phyloP scores from a whole-genome alignment of 1,140 invertebrate species.

The Leptinotarsa lineolata region DNA sequence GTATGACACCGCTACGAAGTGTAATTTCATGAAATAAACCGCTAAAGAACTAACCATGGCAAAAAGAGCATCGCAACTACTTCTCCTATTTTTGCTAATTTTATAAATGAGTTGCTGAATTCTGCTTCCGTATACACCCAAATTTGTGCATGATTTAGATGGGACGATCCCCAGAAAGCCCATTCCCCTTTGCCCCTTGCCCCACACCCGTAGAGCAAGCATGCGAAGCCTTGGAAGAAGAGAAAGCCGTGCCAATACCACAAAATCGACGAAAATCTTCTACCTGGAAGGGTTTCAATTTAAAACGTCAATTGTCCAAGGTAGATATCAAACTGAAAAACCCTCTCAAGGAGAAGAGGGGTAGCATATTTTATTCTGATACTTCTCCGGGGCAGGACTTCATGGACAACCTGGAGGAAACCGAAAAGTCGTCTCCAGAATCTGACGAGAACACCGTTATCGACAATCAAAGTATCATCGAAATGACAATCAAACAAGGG shows the following conservation, averaged over 20 bases:
- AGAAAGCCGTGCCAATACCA: constrained; percentile 43
- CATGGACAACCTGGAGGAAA: constrained; percentile 42
- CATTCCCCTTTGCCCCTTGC: constrained; percentile 50
- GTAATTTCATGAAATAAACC: not conserved
- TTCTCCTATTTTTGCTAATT: constrained; percentile 15
- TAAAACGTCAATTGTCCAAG: constrained; percentile 79
- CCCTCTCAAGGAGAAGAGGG: constrained; percentile 52
- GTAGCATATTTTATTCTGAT: constrained; percentile 53
- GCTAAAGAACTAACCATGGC: constrained; percentile 10
- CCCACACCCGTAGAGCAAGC: constrained; percentile 54
- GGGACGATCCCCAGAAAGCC: constrained; percentile 53
- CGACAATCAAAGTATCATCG: constrained; percentile 41
- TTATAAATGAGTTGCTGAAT: constrained; percentile 20
- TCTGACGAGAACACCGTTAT: constrained; percentile 50
- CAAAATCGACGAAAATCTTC: constrained; percentile 62
- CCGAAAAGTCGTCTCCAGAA: constrained; percentile 46
- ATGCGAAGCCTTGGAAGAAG: constrained; percentile 48
- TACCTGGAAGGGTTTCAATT: constrained; percentile 73
- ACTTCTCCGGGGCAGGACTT: constrained; percentile 39
- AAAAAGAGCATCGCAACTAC: constrained; percentile 7
- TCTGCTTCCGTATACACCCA: constrained; percentile 16
- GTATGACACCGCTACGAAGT: not conserved
- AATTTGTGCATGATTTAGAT: constrained; percentile 43
- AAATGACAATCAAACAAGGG: constrained; percentile 40
- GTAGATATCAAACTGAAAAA: constrained; percentile 80